Evolutionary conservation across 2,888 invertebrate species (phyloP), one percentile per base, ranked within the genome.

Genomic region (Augochlorella aurata): DNA sequence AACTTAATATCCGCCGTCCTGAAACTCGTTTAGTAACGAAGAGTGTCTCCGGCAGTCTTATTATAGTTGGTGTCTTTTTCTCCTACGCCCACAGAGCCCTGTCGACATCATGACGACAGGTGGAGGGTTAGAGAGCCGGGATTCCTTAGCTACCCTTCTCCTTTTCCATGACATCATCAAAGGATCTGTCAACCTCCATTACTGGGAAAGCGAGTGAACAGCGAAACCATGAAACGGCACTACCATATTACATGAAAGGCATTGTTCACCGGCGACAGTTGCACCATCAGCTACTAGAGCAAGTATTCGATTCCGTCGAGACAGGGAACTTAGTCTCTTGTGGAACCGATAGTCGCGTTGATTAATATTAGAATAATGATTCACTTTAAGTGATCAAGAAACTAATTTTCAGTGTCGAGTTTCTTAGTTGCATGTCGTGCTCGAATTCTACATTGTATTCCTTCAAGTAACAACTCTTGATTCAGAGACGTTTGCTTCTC

Each of bases 171-270:
- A 77, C 79, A 81, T 85, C 89, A 67, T 89, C 88, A 90, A 89
- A 89, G 90, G 88, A 85, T 84, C 90, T 86, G 88, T 90, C 90
- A 85, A 82, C 84, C 81, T 89, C 89, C 85, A 88, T 89, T 89
- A 89, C 84, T 73, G 80, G 77, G 74, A 76, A 81, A 74, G 81
- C 75, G 85, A 89, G 80, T 77, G 88, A 88, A 89, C 82, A 79
- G 82, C 77, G 86, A 87, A 81, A 84, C 79, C 84, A 77, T 82
- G 85, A 89, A 84, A 85, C 85, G 81, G 74, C 77, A 83, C 84
- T 81, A 76, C 74, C 81, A 81, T 85, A 86, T 85, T 86, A 88
- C 84, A 81, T 83, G 79, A 83, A 82, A 74, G 85, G 79, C 81
- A 90, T 89, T 90, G 90, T 89, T 89, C 84, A 75, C 66, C 76